Conservation (phyloP, 2,113 vertebrate genomes). For the Cryptoleucopteryx plumbea region DNA sequence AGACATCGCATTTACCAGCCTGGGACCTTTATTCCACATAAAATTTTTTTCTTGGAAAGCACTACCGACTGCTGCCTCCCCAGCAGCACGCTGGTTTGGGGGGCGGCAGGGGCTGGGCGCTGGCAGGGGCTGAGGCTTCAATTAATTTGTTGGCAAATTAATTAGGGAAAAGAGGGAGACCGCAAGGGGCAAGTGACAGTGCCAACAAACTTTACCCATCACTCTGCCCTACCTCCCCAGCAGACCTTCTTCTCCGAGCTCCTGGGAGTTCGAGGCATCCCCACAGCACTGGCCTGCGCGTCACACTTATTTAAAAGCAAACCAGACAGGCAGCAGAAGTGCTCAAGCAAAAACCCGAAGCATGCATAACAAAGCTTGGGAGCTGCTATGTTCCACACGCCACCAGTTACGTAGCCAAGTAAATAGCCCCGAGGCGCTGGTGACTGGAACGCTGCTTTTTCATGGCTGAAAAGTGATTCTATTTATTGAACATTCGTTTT, state of each 20-base stretch:
- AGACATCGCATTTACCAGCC: accelerated
- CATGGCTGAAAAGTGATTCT: background rate
- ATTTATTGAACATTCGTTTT: background rate
- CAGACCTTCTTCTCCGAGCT: background rate
- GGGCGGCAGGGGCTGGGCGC: background rate
- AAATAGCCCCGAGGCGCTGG: background rate
- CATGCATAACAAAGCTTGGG: background rate
- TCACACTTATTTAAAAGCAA: background rate
- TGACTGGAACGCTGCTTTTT: background rate
- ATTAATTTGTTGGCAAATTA: background rate
- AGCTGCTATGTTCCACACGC: background rate
- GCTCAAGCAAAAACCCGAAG: background rate
- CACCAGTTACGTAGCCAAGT: background rate
- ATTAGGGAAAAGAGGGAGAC: background rate
- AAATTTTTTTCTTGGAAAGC: background rate
- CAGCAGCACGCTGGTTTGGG: background rate
- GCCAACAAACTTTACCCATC: background rate
- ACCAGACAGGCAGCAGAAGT: background rate
- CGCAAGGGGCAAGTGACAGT: accelerated
- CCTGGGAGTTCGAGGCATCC: accelerated
- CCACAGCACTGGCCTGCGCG: accelerated
- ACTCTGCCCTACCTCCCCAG: background rate
- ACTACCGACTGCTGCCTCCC: background rate
- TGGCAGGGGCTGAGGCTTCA: background rate
- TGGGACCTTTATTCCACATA: background rate